Percentiles rank a stretch among this genome's conserved stretches.
Evolutionary conservation across 2,888 invertebrate species (phyloP).

Genomic region (Chironomus riparius): DNA sequence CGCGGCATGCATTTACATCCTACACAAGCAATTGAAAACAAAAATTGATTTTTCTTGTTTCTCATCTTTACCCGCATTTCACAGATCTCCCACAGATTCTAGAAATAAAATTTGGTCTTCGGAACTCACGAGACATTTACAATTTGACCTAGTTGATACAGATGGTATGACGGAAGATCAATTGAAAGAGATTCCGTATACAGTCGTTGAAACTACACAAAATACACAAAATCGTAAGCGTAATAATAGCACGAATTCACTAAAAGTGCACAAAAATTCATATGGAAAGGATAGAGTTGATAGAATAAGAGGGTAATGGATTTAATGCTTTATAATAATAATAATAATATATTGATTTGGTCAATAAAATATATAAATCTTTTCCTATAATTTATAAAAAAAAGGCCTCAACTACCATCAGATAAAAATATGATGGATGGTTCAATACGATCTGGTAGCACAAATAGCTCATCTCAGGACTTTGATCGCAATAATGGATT

Average conservation of each 20-base stretch:
- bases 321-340: background rate
- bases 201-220: conserved; percentile 63
- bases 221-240: conserved; percentile 35
- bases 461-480: conserved; percentile 48
- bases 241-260: conserved; percentile 36
- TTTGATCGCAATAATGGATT: conserved; percentile 46
- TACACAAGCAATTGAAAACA: background rate
- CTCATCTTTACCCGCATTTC: background rate
- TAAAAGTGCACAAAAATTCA: conserved; percentile 41
- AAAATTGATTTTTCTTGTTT: background rate
- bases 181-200: conserved; percentile 79
- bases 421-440: conserved; percentile 39
- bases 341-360: background rate
- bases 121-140: conserved; percentile 75
- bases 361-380: no score
- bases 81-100: conserved; percentile 60
- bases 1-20: background rate
- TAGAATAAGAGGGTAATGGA: conserved; percentile 40
- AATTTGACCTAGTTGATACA: conserved; percentile 80
- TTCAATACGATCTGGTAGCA: conserved; percentile 53
- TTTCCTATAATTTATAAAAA: background rate
- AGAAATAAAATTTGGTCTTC: conserved; percentile 56
- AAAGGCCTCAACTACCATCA: background rate
- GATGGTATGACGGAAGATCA: conserved; percentile 82
- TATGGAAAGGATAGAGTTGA: conserved; percentile 41